Evolutionary conservation across 2,888 invertebrate species (phyloP).

Genomic region (Eremobia ochroleuca): DNA sequence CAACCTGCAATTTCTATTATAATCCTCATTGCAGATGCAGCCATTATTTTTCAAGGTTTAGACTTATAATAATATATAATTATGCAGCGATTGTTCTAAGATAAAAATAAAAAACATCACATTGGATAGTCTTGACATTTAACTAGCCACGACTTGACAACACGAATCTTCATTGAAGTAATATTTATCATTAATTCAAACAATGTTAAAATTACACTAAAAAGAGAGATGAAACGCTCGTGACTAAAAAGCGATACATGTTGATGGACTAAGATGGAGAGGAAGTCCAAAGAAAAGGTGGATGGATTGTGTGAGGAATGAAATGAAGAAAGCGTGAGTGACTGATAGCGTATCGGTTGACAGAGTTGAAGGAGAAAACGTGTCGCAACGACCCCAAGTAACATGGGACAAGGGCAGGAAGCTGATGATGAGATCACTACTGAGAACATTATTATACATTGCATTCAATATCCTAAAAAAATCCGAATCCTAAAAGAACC

Average conservation of each 20-base stretch:
- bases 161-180: background rate
- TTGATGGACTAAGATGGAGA: too few species aligned
- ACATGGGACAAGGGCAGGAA: too few species aligned
- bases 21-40: background rate
- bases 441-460: too few species aligned
- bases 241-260: too few species aligned
- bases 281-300: too few species aligned
- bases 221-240: too few species aligned
- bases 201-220: background rate
- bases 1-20: background rate
- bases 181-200: background rate
- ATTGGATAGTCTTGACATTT: constrained; percentile 32
- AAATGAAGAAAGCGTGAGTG: background rate
- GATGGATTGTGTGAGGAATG: background rate
- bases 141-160: background rate
- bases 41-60: constrained; percentile 35
- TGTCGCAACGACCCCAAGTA: too few species aligned
- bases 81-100: constrained; percentile 24
- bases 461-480: background rate
- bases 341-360: background rate
- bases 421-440: too few species aligned
- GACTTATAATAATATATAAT: constrained; percentile 37
- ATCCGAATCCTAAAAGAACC: too few species aligned
- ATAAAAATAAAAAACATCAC: constrained; percentile 17
- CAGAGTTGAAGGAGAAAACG: too few species aligned